A percentile compares a stretch with the other conserved stretches of the same genome.
These are phyloP conservation scores for Pangasius macronema DNA, from an alignment of 2,797 vertebrate species.

Conservation along the genomic window DNA sequence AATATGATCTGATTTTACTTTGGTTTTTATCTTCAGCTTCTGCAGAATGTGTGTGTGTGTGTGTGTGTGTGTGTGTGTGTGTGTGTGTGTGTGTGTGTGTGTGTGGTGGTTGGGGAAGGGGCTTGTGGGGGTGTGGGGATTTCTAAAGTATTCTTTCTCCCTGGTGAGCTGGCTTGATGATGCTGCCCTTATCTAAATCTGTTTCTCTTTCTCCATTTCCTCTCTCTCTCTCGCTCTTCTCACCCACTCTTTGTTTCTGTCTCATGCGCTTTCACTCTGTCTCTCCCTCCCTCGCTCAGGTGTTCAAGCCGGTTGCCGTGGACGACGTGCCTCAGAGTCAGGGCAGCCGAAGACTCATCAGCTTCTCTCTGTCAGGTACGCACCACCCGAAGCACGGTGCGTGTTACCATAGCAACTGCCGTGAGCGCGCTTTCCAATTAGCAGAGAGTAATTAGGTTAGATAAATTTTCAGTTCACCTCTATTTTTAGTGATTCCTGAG, in stretches of 20 bases:
- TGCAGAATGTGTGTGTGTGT: background rate
- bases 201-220: background rate
- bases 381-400: background rate
- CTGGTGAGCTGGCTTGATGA: background rate
- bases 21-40: background rate
- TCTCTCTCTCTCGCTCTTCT: background rate
- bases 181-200: background rate
- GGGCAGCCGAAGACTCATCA: slow-evolving; percentile 85
- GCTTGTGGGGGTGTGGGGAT: background rate
- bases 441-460: slow-evolving; percentile 41
- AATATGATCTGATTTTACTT: background rate
- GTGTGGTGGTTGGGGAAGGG: too few relatives aligned
- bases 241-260: background rate
- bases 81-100: background rate
- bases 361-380: slow-evolving; percentile 88
- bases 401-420: slow-evolving; percentile 21
- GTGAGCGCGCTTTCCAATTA: slow-evolving; percentile 31
- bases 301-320: slow-evolving; percentile 78
- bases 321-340: slow-evolving; percentile 81
- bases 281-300: slow-evolving; percentile 64
- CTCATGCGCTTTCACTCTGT: background rate
- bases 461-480: slow-evolving; percentile 46
- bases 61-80: background rate
- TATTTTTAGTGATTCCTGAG: slow-evolving; percentile 46
- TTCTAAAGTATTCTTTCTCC: background rate